Evolutionary conservation across 23 tunicate species (phyloP).

Genomic region (Ascidia mentula): DNA sequence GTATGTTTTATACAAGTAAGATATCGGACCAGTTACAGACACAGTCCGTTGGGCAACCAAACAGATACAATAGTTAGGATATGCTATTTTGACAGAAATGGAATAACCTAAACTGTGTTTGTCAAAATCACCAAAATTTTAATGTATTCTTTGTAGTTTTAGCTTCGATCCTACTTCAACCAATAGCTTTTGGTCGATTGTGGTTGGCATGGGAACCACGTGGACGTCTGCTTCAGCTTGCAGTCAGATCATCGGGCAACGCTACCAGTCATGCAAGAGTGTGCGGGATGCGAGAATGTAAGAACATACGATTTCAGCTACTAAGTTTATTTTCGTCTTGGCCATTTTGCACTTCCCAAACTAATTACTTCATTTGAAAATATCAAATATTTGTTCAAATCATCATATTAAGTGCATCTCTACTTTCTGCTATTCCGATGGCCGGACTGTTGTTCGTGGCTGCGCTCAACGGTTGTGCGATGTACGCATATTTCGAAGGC

Average conservation of each 20-base stretch:
- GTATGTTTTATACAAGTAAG: too few species aligned
- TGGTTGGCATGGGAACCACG: slow-evolving; percentile 32
- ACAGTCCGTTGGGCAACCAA: too few species aligned
- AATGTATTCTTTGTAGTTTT: slow-evolving; percentile 27
- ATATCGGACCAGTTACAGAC: too few species aligned
- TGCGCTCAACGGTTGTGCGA: slow-evolving; percentile 44
- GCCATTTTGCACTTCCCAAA: too few species aligned
- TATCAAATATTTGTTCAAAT: too few species aligned
- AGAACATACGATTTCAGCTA: neutral
- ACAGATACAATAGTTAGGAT: too few species aligned
- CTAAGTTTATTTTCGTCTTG: too few species aligned
- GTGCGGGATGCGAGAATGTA: slow-evolving; percentile 49
- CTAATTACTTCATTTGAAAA: too few species aligned
- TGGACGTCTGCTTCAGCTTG: slow-evolving; percentile 12
- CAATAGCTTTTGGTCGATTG: slow-evolving; percentile 37
- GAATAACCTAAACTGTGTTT: too few species aligned
- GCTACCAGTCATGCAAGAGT: slow-evolving; percentile 42
- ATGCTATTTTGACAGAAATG: too few species aligned
- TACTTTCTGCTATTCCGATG: slow-evolving; percentile 33
- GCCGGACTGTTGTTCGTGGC: slow-evolving; percentile 4
- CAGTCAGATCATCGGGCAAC: slow-evolving; percentile 42
- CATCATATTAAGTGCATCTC: too few species aligned
- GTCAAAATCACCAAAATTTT: too few species aligned
- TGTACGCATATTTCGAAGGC: slow-evolving; percentile 66
- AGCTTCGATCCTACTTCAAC: slow-evolving; percentile 26